Evolutionary conservation across 2,797 vertebrate species (phyloP), one percentile per base, ranked within the genome.

Genomic region (Argya squamiceps): DNA sequence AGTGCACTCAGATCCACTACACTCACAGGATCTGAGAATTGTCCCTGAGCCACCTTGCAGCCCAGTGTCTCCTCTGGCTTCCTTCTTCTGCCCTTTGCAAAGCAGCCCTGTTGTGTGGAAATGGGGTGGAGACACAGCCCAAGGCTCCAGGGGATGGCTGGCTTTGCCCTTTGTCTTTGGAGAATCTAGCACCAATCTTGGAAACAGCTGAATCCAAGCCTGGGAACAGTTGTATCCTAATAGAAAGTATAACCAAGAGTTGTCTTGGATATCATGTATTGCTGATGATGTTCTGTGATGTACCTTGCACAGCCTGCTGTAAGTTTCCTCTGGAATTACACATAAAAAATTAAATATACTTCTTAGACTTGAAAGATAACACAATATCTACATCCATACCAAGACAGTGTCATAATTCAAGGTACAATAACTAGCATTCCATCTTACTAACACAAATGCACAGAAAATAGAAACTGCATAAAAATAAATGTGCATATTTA

Each of bases 81-180:
- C 18, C 47, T 49, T 6, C 17, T 59, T 34, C 50, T 74, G 30
- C 13, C 10, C 15, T 34, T 23, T 64, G 20, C 37, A 71, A 75
- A 27, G 41, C 15, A 63, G 4, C 9, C 29, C 23, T 0, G 0
- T 50, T 34, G 18, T 41, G 30, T 1, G 4, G 37, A 15, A 0
- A 0, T 5, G 19, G 17, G 17, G 7, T 6, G 30, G 43, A 21
- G 16, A n/a, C 8, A 52, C 9, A 71, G 26, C 8, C 49, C 15
- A 37, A 17, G 30, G 36, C 36, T 43, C n/a, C 6, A 34, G n/a
- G 16, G 21, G 5, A 36, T 15, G 14, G 18, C 22, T 47, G 59
- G 12, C 22, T 29, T 1, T 15, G 22, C 6, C 22, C 26, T 73
- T 65, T 53, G 13, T 17, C 14, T 44, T 53, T 65, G 36, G 58